These are phyloP conservation scores for Icerya purchasi DNA, from an alignment of 2,888 invertebrate species.

Conservation along the genomic window DNA sequence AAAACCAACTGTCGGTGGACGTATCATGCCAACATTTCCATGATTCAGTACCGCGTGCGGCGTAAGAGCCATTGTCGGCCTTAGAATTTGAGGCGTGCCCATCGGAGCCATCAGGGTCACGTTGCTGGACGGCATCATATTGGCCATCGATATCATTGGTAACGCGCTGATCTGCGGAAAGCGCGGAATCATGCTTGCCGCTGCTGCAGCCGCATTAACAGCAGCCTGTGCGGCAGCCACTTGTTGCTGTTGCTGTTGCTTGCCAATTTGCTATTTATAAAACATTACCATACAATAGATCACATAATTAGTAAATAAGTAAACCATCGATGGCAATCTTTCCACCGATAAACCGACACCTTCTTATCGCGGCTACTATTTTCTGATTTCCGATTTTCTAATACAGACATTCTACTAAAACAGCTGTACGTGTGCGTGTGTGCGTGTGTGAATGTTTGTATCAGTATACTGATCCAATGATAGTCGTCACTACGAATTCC, in stretches of 20 bases:
- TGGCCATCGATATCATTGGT: constrained; percentile 28
- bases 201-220: constrained; percentile 24
- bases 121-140: constrained; percentile 30
- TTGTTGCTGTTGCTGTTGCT: constrained; percentile 2
- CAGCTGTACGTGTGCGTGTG: too few relatives aligned
- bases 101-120: constrained; percentile 14
- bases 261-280: background rate
- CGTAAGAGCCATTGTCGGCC: constrained; percentile 5
- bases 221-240: constrained; percentile 21
- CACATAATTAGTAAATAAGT: too few relatives aligned
- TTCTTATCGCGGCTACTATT: constrained; percentile 9
- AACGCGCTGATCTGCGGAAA: constrained; percentile 21
- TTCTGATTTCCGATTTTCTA: too few relatives aligned
- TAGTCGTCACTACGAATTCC: too few relatives aligned
- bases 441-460: too few relatives aligned
- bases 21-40: constrained; percentile 17
- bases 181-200: constrained; percentile 23
- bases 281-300: too few relatives aligned
- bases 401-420: too few relatives aligned
- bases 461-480: too few relatives aligned
- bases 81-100: constrained; percentile 11
- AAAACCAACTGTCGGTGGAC: constrained; percentile 16
- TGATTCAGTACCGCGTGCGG: constrained; percentile 13
- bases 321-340: too few relatives aligned
- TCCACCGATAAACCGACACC: too few relatives aligned